These are phyloP conservation scores for Zapornia atra DNA, from an alignment of 2,113 vertebrate genomes.

Conservation along the genomic window DNA sequence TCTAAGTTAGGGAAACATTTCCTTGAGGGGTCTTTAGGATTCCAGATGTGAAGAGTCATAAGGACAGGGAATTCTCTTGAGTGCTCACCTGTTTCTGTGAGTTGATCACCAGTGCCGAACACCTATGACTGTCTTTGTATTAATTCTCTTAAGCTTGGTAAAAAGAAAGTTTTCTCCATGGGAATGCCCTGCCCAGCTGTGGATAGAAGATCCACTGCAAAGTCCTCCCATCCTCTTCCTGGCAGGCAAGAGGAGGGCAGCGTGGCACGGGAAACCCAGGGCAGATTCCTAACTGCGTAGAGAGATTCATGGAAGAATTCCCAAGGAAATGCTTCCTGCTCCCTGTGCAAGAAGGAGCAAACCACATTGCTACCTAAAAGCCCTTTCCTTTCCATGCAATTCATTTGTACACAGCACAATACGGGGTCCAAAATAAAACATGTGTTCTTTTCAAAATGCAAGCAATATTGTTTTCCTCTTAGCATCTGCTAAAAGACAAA, in stretches of 20 bases:
- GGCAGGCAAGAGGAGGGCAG: background rate
- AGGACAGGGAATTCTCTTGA: background rate
- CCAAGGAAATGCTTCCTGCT: background rate
- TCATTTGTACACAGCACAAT: background rate
- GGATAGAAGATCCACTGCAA: background rate
- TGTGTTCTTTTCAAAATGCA: background rate
- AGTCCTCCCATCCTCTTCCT: background rate
- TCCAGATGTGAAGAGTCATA: background rate
- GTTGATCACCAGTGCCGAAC: background rate
- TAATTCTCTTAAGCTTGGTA: background rate
- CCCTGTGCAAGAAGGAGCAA: background rate
- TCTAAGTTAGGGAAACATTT: background rate
- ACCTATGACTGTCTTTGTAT: rapidly evolving
- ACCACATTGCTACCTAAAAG: background rate
- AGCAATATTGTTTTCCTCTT: background rate
- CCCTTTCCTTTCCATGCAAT: background rate
- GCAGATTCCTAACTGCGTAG: background rate
- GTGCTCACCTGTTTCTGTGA: background rate
- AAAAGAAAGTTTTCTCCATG: background rate
- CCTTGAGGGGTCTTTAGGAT: background rate
- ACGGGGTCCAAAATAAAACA: background rate
- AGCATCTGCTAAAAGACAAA: background rate
- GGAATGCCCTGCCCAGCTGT: background rate
- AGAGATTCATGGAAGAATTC: background rate
- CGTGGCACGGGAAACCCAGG: background rate